phyloP scores from a whole-genome alignment of 1,140 invertebrate genomes.

The Cotesia glomerata region DNA sequence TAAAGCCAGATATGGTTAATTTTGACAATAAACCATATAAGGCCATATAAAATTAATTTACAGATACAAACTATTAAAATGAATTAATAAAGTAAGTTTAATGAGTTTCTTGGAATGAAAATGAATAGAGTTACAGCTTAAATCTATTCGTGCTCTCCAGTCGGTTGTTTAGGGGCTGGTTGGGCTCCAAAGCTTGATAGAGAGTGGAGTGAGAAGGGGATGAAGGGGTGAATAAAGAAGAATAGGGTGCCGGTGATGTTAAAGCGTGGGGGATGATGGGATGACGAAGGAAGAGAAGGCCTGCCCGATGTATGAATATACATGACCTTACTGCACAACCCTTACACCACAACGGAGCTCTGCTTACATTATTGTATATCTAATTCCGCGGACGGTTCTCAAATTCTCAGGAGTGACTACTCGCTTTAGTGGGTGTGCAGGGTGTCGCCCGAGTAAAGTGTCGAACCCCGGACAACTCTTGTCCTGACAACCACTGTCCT shows the following conservation, averaged over 20 bases:
- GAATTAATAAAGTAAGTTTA: too few relatives aligned
- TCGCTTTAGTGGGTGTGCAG: background rate
- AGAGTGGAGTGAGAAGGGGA: constrained; percentile 38
- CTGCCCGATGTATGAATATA: constrained; percentile 62
- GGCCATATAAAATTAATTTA: too few relatives aligned
- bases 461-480: constrained; percentile 26
- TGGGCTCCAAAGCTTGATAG: too few relatives aligned
- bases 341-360: constrained; percentile 62
- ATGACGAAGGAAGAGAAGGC: constrained; percentile 42
- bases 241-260: constrained; percentile 24
- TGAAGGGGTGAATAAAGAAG: constrained; percentile 34
- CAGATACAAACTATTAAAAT: too few relatives aligned
- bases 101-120: too few relatives aligned
- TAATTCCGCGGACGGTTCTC: constrained; percentile 62
- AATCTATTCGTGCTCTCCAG: constrained; percentile 19
- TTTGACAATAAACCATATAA: too few relatives aligned
- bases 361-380: constrained; percentile 67
- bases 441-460: constrained; percentile 16
- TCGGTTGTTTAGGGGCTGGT: constrained; percentile 46
- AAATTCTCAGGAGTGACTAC: constrained; percentile 49
- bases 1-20: too few relatives aligned
- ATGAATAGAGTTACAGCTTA: too few relatives aligned
- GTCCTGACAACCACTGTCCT: constrained; percentile 49
- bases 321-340: constrained; percentile 62
- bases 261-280: constrained; percentile 25